Evolutionary conservation across 1,140 invertebrate genomes (phyloP), one percentile per base, ranked within the genome.

Genomic region (Lepidostoma basale): DNA sequence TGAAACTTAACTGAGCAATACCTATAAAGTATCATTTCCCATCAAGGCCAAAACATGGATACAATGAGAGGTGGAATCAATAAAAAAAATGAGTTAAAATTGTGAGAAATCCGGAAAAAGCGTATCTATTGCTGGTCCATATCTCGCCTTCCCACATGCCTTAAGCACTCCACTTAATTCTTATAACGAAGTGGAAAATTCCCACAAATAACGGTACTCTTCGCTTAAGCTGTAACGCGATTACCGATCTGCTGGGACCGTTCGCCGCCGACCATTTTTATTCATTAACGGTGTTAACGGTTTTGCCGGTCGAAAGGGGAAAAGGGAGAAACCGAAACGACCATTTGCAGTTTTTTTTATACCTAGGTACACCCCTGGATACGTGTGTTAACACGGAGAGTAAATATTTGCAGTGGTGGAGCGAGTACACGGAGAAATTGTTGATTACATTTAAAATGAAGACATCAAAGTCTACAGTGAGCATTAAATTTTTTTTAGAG

Each of bases 321-420:
- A 45, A 30, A 59, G 39, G 42, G 45, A 68, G 62, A 68, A 62
- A 49, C 60, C 54, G 54, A 39, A 59, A 59, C 54, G 54, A 23
- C 54, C 36, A 59, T 59, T 59, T 40, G 10, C 22, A 8, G 14
- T 59, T 23, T 36, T 36, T 54, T 54, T 66, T 44, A 25, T 56
- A 14, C 56, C 28, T 56, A n/a, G n/a, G n/a, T n/a, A n/a, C n/a
- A n/a, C n/a, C 49, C 33, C 36, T 44, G 40, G 42, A 68, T 64
- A 69, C 52, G 62, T 39, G 40, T 69, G 68, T 65, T 69, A 69
- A 69, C 68, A 69, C 68, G 68, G 62, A 42, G 65, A 64, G 68
- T 59, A 42, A 69, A 69, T 62, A 69, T 69, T 64, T n/a, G n/a
- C n/a, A n/a, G n/a, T n/a, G n/a, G n/a, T n/a, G n/a, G n/a, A n/a